These are phyloP conservation scores for Elgaria multicarinata DNA, from an alignment of 2,113 vertebrate species.

Conservation along the genomic window DNA sequence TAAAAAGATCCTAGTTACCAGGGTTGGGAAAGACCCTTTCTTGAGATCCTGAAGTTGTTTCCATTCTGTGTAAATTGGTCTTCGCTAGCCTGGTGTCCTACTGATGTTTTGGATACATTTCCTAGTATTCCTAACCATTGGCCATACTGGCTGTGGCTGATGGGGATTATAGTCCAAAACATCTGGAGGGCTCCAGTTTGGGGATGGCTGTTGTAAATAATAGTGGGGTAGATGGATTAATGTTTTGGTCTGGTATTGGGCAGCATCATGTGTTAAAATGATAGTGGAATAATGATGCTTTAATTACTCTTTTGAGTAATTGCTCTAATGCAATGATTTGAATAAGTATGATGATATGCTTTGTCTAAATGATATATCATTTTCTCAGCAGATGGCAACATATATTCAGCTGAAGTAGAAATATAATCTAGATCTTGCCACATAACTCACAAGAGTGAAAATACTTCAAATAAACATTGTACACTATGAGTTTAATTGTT, in stretches of 20 bases:
- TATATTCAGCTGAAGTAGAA: constrained; percentile 67
- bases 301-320: not conserved
- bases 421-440: accelerated
- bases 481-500: not conserved
- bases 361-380: constrained; percentile 9
- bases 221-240: not conserved
- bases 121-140: too few relatives aligned
- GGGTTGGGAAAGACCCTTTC: not conserved
- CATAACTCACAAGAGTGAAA: not conserved
- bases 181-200: too few relatives aligned
- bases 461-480: not conserved
- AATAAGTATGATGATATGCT: not conserved
- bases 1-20: not conserved
- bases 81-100: too few relatives aligned
- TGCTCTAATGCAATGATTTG: constrained; percentile 7
- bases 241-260: not conserved
- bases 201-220: not conserved
- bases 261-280: not conserved
- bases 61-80: not conserved
- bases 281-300: not conserved
- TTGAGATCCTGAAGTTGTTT: not conserved
- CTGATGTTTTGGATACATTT: too few relatives aligned
- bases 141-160: too few relatives aligned
- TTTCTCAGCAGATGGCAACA: constrained; percentile 79
- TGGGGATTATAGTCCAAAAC: too few relatives aligned